Base-by-base conservation (phyloP, 2,797 vertebrate species). In the Leptatherina wallacei region DNA sequence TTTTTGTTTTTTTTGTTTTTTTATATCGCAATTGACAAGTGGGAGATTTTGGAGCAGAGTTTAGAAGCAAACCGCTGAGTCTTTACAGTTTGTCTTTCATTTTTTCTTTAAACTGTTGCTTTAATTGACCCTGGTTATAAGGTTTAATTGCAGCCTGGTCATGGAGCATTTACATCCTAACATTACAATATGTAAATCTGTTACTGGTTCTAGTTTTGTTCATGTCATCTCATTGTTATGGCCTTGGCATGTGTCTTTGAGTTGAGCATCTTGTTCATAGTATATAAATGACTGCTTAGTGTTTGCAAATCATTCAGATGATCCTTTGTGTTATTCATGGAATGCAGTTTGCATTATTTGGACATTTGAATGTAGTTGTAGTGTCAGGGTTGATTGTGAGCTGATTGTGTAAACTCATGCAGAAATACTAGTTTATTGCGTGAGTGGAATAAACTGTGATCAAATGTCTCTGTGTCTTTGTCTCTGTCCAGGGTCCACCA, bases 401-500 rank as follows among this genome's bases (percentile, higher is more conserved):
- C 18, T 20, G 18, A 44, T 18, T 24, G 22, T 51, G 22, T 49
- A 20, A n/a, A 24, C n/a, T 22, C 3, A 14, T 27, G 13, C 24
- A 14, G 51, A 54, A 13, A 2, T 20, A 38, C 6, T 8, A 29
- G 8, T 20, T 6, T 24, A 5, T 3, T 24, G 4, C 55, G 1
- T 2, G 0, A 51, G 49, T 30, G 63, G n/a, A 63, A 4, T 8
- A 7, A 9, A 56, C 52, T 32, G 1, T 5, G 12, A 80, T 60
- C 0, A 6, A 65, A 57, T 35, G 16, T 77, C 6, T 71, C 85
- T 93, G 1, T 65, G 12, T 75, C 6, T 66, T 5, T 73, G 10
- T 74, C 32, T 82, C 2, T 82, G 36, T 69, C 59, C 89, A 99
- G 98, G 98, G 98, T 65, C 98, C 98, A 75, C 96, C 98, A 73